A percentile compares a stretch with the other conserved stretches of the same genome.
Evolutionary conservation across 1,140 invertebrate genomes (phyloP).

Genomic region (Aphelenchoides besseyi): DNA sequence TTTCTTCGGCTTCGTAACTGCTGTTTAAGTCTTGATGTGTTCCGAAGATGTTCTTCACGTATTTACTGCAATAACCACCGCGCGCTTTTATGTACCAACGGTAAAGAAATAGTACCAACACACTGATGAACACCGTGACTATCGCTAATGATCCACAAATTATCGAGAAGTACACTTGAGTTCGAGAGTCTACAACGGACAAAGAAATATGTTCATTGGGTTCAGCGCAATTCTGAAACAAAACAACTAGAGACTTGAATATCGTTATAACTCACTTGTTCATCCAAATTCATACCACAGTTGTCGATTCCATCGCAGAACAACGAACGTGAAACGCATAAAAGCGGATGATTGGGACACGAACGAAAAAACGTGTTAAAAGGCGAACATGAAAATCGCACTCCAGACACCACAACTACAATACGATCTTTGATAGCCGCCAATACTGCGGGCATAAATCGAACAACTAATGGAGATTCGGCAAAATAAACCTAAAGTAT

Average conservation of each 20-base stretch:
- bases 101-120: conserved; percentile 16
- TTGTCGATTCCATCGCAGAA: conserved; percentile 40
- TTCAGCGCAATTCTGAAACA: conserved; percentile 18
- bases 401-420: conserved; percentile 30
- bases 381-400: conserved; percentile 36
- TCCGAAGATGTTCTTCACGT: conserved; percentile 32
- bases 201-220: conserved; percentile 17
- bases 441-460: conserved; percentile 32
- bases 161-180: conserved; percentile 9
- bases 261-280: conserved; percentile 15
- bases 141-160: conserved; percentile 5
- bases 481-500: conserved; percentile 34
- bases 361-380: conserved; percentile 24
- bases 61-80: conserved; percentile 18
- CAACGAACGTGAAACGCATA: conserved; percentile 29
- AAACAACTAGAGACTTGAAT: conserved; percentile 1
- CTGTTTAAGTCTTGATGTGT: neutral
- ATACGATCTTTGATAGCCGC: conserved; percentile 12
- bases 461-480: conserved; percentile 24
- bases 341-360: conserved; percentile 41
- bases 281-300: conserved; percentile 37
- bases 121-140: conserved; percentile 8
- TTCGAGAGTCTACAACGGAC: conserved; percentile 23
- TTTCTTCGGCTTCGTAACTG: conserved; percentile 37
- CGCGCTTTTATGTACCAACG: conserved; percentile 21